Base-by-base conservation (phyloP, 2,888 invertebrate genomes). In the Omphaloscelis lunosa region DNA sequence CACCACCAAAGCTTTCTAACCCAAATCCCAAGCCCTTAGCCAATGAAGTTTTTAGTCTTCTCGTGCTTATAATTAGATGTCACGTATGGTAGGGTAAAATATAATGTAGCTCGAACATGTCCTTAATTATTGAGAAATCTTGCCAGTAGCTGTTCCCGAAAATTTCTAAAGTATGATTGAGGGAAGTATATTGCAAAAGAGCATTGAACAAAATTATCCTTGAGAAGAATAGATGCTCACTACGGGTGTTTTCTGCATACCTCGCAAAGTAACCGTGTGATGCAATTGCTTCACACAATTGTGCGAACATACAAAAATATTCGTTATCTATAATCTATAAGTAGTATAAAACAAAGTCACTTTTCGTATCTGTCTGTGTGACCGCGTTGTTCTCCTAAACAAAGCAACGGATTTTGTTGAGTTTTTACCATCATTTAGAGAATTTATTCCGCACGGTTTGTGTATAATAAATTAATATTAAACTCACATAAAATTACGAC, bases 241-340 rank as follows among this genome's bases (percentile, higher is more conserved):
- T 56, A 20, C 34, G 1, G 2, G 0, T 71, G 20, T 56, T 78
- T 53, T 23, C 23, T 29, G 27, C 27, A 45, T 27, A 53, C 51
- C 34, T 27, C 59, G 29, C 27, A 73, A 51, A 71, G 6, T 17
- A 29, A 71, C n/a, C 11, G 15, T 34, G 12, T 27, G 41, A 77
- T 68, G 65, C 20, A 77, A 77, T 39, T 8, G 29, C 29, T 72
- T 29, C 51, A 45, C 56, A 79, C 23, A 79, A 63, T 29, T 77
- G 71, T 78, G 27, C 15, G 15, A 65, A 63, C 8, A 27, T 9
- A 69, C n/a, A 63, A 69, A 61, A n/a, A 45, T n/a, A 41, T 12
- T 27, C 34, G 34, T 34, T 34, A 3, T 34, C 8, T 11, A 6
- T 61, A 51, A 34, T 45, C 6, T 20, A 0, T 65, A n/a, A 4